Conservation (phyloP, 1,140 invertebrate species). For the Coenobita brevimanus region DNA sequence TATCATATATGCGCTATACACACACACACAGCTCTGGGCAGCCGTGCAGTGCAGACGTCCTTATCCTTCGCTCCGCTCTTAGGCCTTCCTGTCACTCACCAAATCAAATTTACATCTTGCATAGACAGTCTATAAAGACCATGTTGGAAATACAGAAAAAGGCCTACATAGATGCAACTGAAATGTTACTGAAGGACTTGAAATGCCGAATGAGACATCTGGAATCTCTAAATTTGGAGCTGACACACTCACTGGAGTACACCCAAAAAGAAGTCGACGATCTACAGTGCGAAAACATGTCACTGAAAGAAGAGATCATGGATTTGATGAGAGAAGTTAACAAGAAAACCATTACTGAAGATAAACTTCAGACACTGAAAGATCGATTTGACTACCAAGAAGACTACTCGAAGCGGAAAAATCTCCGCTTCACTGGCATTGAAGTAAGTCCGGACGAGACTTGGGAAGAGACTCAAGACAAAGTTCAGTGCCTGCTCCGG, state of each 20-base stretch:
- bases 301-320: not conserved
- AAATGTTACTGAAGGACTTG: no score
- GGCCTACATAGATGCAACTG: no score
- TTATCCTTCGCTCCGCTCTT: no score
- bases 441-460: not conserved
- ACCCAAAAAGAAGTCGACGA: no score
- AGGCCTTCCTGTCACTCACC: no score
- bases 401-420: no score
- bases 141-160: no score
- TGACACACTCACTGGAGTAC: not conserved
- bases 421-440: not conserved
- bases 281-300: not conserved
- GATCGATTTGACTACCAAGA: constrained; percentile 2
- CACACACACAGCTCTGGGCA: no score
- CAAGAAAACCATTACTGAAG: not conserved
- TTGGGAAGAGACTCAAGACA: not conserved
- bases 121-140: no score
- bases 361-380: not conserved
- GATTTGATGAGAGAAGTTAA: not conserved
- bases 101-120: no score
- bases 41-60: no score
- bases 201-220: not conserved
- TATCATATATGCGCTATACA: no score
- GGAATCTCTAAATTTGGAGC: not conserved
- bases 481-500: not conserved